Conservation (phyloP, 2,797 vertebrate genomes). For the Mallotus villosus region DNA sequence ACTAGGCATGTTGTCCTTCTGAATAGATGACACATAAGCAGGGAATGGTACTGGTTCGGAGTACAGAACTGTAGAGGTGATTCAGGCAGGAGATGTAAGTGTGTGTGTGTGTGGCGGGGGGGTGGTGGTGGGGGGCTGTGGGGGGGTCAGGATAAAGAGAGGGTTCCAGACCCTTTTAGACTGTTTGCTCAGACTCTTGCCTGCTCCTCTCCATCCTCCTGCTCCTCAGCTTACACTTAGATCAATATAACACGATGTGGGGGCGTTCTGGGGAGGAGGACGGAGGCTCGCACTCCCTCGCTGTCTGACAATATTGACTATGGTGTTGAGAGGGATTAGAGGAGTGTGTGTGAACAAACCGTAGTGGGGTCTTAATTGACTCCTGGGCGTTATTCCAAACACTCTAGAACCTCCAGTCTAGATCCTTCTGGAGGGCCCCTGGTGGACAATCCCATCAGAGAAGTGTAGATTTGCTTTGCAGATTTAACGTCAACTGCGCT, state of each 20-base stretch:
- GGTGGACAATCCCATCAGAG: slow-evolving; percentile 10
- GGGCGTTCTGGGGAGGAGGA: slow-evolving; percentile 48
- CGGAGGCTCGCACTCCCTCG: slow-evolving; percentile 53
- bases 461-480: slow-evolving; percentile 1
- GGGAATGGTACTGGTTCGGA: neutral
- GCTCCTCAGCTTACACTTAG: slow-evolving; percentile 63
- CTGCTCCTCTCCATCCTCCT: slow-evolving; percentile 69
- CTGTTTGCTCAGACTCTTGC: slow-evolving; percentile 78
- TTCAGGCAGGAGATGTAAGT: slow-evolving; percentile 3
- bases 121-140: neutral
- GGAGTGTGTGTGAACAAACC: slow-evolving; percentile 56
- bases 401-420: neutral
- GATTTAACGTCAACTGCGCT: neutral
- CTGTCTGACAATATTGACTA: slow-evolving; percentile 67
- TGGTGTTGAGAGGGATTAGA: slow-evolving; percentile 57
- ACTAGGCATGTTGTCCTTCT: too few species aligned
- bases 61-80: slow-evolving; percentile 10
- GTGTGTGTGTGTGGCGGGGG: neutral
- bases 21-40: too few species aligned
- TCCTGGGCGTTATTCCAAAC: slow-evolving; percentile 40
- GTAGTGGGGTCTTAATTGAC: slow-evolving; percentile 33
- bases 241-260: slow-evolving; percentile 78
- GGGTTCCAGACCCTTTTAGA: slow-evolving; percentile 23
- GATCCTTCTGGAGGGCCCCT: slow-evolving; percentile 15
- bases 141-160: neutral